These are phyloP conservation scores for Spea hammondii DNA, from an alignment of 2,797 vertebrate species.

Conservation along the genomic window DNA sequence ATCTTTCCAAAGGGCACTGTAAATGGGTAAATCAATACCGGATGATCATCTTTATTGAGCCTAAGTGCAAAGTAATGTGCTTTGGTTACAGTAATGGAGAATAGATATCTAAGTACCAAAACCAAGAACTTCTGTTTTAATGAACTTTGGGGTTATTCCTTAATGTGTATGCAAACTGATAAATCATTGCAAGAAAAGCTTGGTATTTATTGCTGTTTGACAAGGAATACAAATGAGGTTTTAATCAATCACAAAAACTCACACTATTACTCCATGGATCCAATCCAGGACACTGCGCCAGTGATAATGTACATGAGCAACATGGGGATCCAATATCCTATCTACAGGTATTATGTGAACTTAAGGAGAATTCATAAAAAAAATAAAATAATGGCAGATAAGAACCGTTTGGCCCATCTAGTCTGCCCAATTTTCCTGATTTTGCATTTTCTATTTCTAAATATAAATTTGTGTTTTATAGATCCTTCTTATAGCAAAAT, in stretches of 20 bases:
- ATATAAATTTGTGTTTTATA: no score
- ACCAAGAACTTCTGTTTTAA: neutral
- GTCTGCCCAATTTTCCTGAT: no score
- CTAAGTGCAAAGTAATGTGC: conserved; percentile 45
- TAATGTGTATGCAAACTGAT: conserved; percentile 7
- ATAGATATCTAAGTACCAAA: conserved; percentile 1
- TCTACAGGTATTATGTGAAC: no score
- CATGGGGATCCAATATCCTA: neutral
- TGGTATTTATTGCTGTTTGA: neutral
- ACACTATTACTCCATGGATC: neutral
- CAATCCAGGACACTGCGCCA: neutral
- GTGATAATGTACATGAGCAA: neutral
- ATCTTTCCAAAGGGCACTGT: conserved; percentile 23
- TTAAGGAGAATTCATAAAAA: no score
- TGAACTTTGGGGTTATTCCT: conserved; percentile 14
- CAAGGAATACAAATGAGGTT: neutral
- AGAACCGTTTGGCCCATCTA: no score
- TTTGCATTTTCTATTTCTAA: no score
- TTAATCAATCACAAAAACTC: neutral
- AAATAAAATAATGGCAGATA: no score
- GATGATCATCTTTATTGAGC: conserved; percentile 32
- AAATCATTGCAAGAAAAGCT: neutral
- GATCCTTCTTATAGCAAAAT: no score
- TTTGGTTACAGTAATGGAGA: conserved; percentile 35
- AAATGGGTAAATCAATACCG: conserved; percentile 37